phyloP scores from a whole-genome alignment of 2,888 invertebrate genomes.

The Phania funesta region DNA sequence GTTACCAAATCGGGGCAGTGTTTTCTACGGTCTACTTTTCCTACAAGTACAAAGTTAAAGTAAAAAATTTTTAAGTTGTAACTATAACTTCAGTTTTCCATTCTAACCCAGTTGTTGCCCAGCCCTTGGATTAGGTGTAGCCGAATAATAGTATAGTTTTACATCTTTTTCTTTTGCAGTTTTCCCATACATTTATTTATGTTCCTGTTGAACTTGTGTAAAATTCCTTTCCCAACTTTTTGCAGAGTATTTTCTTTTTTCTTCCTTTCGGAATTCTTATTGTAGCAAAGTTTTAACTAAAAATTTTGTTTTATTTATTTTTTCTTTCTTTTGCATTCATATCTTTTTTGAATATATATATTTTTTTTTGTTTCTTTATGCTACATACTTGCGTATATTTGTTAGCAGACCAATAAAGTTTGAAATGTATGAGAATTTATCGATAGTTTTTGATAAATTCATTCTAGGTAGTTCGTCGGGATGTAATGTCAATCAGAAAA shows the following conservation, averaged over 20 bases:
- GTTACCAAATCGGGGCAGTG: too few species aligned
- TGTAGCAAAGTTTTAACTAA: conserved; percentile 49
- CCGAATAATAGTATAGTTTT: not conserved
- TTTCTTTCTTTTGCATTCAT: conserved; percentile 2
- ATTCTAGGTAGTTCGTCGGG: conserved; percentile 24
- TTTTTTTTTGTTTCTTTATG: conserved; percentile 19
- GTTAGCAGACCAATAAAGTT: not conserved
- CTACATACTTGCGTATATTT: conserved; percentile 41
- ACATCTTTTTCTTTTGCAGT: conserved; percentile 1
- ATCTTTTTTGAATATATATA: not conserved
- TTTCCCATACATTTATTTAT: conserved; percentile 49
- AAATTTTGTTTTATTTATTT: conserved; percentile 27
- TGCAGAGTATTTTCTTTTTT: conserved; percentile 33
- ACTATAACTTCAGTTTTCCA: too few species aligned
- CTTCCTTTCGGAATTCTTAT: conserved; percentile 13
- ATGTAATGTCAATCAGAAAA: not conserved
- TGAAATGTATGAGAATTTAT: conserved; percentile 43
- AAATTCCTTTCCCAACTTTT: conserved; percentile 47
- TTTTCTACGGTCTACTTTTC: too few species aligned
- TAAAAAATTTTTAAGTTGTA: too few species aligned
- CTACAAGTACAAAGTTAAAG: too few species aligned
- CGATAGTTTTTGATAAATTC: conserved; percentile 48
- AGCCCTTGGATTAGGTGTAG: not conserved
- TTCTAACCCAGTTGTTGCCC: too few species aligned
- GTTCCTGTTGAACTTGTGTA: conserved; percentile 52